Percentiles rank a stretch among this genome's conserved stretches.
Conservation (phyloP, 2,888 invertebrate species). For the Lobophora halterata region DNA sequence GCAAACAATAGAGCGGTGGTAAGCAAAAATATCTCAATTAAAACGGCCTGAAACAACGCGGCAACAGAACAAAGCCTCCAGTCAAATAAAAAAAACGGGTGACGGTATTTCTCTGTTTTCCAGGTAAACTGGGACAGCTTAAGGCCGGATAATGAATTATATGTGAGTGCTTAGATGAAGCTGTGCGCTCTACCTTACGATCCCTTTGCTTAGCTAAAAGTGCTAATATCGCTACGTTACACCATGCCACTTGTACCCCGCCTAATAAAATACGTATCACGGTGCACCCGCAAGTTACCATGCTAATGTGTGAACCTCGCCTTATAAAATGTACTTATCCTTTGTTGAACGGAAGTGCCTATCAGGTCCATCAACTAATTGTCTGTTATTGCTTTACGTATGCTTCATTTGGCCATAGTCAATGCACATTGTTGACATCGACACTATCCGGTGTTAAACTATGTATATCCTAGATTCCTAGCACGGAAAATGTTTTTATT, state of each 20-base stretch:
- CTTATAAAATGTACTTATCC: neutral
- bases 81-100: slow-evolving; percentile 59
- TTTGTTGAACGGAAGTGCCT: too few relatives aligned
- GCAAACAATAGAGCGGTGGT: slow-evolving; percentile 32
- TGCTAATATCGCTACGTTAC: slow-evolving; percentile 40
- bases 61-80: slow-evolving; percentile 44
- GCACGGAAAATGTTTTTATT: slow-evolving; percentile 12
- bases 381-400: slow-evolving; percentile 26
- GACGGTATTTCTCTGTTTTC: slow-evolving; percentile 69
- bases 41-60: slow-evolving; percentile 32
- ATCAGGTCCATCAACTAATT: slow-evolving; percentile 15
- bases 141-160: slow-evolving; percentile 80
- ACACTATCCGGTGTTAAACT: slow-evolving; percentile 1
- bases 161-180: slow-evolving; percentile 70
- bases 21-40: slow-evolving; percentile 34
- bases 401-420: slow-evolving; percentile 18
- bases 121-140: slow-evolving; percentile 81
- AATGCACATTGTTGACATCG: slow-evolving; percentile 12
- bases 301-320: slow-evolving; percentile 8
- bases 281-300: slow-evolving; percentile 7
- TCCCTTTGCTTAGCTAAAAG: slow-evolving; percentile 32
- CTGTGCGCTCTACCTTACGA: slow-evolving; percentile 39
- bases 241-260: slow-evolving; percentile 25
- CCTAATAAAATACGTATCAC: slow-evolving; percentile 25
- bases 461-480: slow-evolving; percentile 1